Conservation (phyloP, 2,797 vertebrate genomes). For the Acridotheres tristis region DNA sequence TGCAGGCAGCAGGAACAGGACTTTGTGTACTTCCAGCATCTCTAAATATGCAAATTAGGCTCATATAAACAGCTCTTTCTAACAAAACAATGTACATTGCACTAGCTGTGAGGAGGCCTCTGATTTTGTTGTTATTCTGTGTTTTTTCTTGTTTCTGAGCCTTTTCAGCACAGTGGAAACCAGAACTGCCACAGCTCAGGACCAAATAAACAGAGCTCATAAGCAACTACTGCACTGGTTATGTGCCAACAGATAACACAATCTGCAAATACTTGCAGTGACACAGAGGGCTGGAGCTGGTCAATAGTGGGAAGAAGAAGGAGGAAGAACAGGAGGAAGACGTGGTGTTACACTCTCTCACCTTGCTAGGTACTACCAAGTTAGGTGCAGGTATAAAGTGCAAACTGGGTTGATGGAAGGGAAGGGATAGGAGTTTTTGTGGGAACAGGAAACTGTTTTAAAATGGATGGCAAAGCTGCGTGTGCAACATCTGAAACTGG, state of each 20-base stretch:
- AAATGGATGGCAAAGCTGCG: background rate
- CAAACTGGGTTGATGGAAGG: background rate
- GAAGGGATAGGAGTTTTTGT: background rate
- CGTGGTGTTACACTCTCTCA: background rate
- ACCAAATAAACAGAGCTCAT: background rate
- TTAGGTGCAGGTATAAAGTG: background rate
- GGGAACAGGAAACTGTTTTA: background rate
- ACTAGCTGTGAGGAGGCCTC: background rate
- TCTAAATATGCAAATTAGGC: background rate
- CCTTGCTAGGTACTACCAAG: background rate
- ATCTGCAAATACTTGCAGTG: background rate
- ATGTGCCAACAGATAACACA: background rate
- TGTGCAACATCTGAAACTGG: background rate
- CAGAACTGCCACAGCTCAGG: background rate
- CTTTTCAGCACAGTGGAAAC: background rate
- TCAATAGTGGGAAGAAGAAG: background rate
- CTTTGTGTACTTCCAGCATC: background rate
- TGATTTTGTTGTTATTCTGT: background rate
- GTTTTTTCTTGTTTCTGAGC: background rate
- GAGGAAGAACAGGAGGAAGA: background rate
- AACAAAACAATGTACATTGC: background rate
- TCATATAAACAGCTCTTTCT: background rate
- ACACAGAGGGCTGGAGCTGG: background rate
- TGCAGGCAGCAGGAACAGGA: background rate
- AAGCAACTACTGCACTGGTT: background rate